Evolutionary conservation across 2,888 invertebrate species (phyloP), one percentile per base, ranked within the genome.

Genomic region (Gasteruption jaculator): DNA sequence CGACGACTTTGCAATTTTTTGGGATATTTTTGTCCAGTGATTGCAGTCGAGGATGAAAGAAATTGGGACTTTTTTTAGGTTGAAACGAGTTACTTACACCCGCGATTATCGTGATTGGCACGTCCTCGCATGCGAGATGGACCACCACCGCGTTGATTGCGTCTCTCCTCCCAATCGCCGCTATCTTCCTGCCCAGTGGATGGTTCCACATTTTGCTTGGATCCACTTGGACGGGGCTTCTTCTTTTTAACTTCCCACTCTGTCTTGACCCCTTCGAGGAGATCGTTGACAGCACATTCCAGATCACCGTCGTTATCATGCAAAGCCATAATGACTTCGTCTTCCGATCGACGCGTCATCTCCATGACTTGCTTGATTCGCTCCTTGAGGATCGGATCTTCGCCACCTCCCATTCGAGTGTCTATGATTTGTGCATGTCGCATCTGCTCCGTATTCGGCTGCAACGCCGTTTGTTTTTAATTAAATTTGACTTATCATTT

Each of bases 231-330:
- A 43, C 84, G 82, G 65, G 83, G 85, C 74, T 88, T 91, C 77
- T 89, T 90, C 77, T 91, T 91, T 74, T 90, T 90, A 52, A 88
- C 86, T 64, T 87, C 89, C 90, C 91, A 91, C 66, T 89, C 87
- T 60, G 85, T 83, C 83, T 86, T 71, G 1, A 68, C 79, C 45
- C 86, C 84, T 70, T 91, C 91, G 38, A 87, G 76, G 48, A 91
- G 77, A 73, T 86, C 80, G 63, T 86, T 85, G 57, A 86, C 84
- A 48, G 92, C 94, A 63, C 81, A 80, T 58, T 86, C 83, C 67
- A 88, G 75, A 74, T 95, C 92, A 71, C 90, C 85, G 74, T 93
- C 91, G 63, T 88, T 86, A 76, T 95, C 94, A 71, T 93, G 89
- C 43, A 96, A 80, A 46, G 93, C 94, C 68, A 91, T 86, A 63